Evolutionary conservation across 2,113 vertebrate genomes (phyloP).

Genomic region (Cryptotis parvus): DNA sequence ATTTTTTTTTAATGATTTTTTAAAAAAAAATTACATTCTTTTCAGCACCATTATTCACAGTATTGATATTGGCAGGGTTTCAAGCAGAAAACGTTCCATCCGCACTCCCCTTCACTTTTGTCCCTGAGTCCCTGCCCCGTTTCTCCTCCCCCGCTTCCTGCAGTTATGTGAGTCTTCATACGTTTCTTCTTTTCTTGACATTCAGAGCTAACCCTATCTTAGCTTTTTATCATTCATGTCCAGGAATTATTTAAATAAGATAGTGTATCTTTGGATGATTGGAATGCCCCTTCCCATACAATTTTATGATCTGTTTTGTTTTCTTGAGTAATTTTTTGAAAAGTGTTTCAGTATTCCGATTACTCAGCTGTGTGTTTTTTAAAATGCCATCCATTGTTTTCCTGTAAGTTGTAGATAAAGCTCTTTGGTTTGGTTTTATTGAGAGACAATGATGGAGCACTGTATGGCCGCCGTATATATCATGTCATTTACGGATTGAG

Average conservation of each 20-base stretch:
- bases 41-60: no score
- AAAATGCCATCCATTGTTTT: neutral
- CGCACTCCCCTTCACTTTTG: no score
- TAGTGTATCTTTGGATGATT: neutral
- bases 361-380: neutral
- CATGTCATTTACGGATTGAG: neutral
- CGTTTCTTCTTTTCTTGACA: neutral
- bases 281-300: neutral
- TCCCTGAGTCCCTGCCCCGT: no score
- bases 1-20: no score
- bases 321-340: neutral
- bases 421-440: neutral
- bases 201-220: neutral
- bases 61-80: no score
- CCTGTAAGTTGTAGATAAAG: neutral
- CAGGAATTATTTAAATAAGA: conserved; percentile 29
- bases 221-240: neutral
- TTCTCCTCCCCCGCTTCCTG: no score
- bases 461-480: neutral
- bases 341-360: neutral
- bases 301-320: neutral
- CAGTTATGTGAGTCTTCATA: neutral
- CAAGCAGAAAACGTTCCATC: no score
- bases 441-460: neutral
- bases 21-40: no score